A percentile compares a stretch with the other conserved stretches of the same genome.
Conservation (phyloP, 2,113 vertebrate species). For the Nerophis ophidion region DNA sequence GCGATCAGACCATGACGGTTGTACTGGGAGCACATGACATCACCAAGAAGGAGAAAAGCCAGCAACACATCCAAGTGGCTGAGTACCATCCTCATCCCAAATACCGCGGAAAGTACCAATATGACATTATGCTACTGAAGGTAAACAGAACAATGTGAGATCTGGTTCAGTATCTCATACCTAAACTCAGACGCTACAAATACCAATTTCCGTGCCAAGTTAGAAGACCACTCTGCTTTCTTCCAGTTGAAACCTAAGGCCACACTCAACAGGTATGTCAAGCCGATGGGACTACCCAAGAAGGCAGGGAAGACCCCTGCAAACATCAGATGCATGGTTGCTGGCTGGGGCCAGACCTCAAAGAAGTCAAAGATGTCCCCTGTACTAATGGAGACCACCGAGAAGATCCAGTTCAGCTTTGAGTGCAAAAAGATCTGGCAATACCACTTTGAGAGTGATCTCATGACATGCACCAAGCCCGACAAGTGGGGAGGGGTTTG, state of each 20-base stretch:
- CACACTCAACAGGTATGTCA: conserved; percentile 39
- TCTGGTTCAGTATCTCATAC: too few species aligned
- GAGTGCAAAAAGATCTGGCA: conserved; percentile 39
- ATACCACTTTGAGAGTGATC: not conserved
- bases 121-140: conserved; percentile 64
- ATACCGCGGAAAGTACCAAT: not conserved
- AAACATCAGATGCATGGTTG: conserved; percentile 28
- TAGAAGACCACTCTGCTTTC: not conserved
- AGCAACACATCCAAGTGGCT: conserved; percentile 48
- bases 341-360: conserved; percentile 54
- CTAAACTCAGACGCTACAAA: too few species aligned
- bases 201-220: not conserved
- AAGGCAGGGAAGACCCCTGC: conserved; percentile 23
- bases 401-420: not conserved
- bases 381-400: conserved; percentile 44
- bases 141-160: conserved; percentile 26
- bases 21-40: conserved; percentile 64
- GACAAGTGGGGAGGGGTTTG: conserved; percentile 42
- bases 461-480: conserved; percentile 54
- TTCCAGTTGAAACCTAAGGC: conserved; percentile 47
- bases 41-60: conserved; percentile 39
- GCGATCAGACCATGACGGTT: not conserved
- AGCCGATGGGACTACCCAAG: conserved; percentile 19
- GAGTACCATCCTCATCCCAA: conserved; percentile 25
- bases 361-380: fast-evolving